phyloP scores from a whole-genome alignment of 1,140 invertebrate genomes.

The Ylistrum balloti region DNA sequence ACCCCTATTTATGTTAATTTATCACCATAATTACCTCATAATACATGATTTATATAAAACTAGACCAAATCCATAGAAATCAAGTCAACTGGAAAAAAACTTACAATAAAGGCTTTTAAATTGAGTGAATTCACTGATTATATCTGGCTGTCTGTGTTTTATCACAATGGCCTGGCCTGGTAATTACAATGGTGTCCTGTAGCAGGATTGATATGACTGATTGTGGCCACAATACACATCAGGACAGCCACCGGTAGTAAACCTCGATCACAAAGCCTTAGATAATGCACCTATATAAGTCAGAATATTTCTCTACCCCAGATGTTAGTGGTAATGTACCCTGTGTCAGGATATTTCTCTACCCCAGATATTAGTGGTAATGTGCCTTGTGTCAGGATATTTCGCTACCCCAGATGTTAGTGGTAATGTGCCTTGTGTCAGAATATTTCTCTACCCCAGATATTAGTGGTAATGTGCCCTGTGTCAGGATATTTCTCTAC shows the following conservation, averaged over 20 bases:
- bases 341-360: no score
- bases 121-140: not conserved
- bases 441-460: no score
- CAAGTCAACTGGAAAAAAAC: conserved; percentile 8
- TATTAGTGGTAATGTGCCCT: no score
- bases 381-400: no score
- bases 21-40: conserved; percentile 5
- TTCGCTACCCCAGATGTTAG: no score
- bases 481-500: no score
- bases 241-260: not conserved
- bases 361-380: no score
- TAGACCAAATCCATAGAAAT: conserved; percentile 39
- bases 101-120: conserved; percentile 36
- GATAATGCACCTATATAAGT: no score
- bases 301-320: no score
- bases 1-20: conserved; percentile 27
- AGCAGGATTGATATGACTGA: not conserved
- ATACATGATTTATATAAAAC: conserved; percentile 36
- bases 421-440: no score
- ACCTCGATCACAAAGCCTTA: not conserved
- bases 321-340: no score
- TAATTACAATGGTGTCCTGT: conserved; percentile 20
- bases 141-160: conserved; percentile 10
- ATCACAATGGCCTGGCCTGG: not conserved
- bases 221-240: conserved; percentile 25